These are phyloP conservation scores for Tinea pellionella DNA, from an alignment of 2,888 invertebrate species.

Conservation along the genomic window DNA sequence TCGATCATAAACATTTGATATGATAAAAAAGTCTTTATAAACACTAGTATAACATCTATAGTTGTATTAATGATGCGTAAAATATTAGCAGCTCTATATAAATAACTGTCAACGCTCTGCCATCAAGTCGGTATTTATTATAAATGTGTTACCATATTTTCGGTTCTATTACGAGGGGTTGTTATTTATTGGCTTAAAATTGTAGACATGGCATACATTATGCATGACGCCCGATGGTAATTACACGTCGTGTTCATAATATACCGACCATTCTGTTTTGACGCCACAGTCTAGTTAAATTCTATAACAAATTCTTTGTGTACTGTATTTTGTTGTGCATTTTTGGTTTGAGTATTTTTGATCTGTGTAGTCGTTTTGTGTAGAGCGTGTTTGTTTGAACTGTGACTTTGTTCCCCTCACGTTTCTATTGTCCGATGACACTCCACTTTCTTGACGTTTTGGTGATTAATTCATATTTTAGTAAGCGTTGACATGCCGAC, in stretches of 20 bases:
- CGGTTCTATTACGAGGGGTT: conserved; percentile 44
- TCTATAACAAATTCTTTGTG: not conserved
- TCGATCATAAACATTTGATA: not conserved
- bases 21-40: not conserved
- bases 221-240: conserved; percentile 49
- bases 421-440: conserved; percentile 41
- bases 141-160: conserved; percentile 61
- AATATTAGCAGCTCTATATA: conserved; percentile 27
- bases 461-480: conserved; percentile 45
- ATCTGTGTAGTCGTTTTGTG: not conserved
- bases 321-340: not conserved
- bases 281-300: not conserved
- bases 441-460: conserved; percentile 45
- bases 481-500: conserved; percentile 4
- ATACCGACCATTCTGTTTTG: not conserved
- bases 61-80: not conserved
- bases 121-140: conserved; percentile 41
- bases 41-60: not conserved
- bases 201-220: conserved; percentile 62
- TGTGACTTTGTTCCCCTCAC: conserved; percentile 15
- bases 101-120: conserved; percentile 16
- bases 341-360: not conserved
- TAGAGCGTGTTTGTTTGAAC: conserved; percentile 23
- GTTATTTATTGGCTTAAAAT: conserved; percentile 67
- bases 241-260: conserved; percentile 30